Conservation (phyloP, 2,888 invertebrate species). For the Synergus gifuensis region DNA sequence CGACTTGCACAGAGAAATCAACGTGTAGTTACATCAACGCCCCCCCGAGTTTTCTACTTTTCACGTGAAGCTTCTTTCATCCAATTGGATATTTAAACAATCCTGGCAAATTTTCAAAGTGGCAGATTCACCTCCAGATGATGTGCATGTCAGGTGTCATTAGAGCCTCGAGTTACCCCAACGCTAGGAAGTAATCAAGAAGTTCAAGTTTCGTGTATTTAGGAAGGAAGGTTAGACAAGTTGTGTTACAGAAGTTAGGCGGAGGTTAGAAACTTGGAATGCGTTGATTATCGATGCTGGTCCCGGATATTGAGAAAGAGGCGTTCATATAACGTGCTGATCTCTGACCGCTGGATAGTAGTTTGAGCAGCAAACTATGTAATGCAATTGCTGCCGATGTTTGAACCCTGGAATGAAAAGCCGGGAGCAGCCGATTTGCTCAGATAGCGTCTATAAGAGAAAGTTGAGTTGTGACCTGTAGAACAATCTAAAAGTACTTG, state of each 20-base stretch:
- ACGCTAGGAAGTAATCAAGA: constrained; percentile 13
- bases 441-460: neutral
- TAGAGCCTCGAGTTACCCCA: neutral
- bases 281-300: constrained; percentile 16
- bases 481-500: neutral
- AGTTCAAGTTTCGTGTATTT: constrained; percentile 1
- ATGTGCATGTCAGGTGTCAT: neutral
- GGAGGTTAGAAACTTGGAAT: constrained; percentile 34
- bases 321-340: constrained; percentile 8
- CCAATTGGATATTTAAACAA: no score
- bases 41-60: neutral
- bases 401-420: neutral
- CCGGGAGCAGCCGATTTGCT: neutral
- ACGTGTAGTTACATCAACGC: constrained; percentile 26
- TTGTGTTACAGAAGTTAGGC: constrained; percentile 12
- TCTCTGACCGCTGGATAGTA: constrained; percentile 13
- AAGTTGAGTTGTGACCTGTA: neutral
- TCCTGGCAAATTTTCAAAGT: constrained; percentile 3
- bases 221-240: constrained; percentile 6
- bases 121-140: neutral
- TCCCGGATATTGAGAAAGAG: neutral
- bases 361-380: neutral
- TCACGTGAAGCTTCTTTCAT: neutral
- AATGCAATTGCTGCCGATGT: neutral
- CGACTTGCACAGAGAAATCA: constrained; percentile 27